Conservation (phyloP, 2,888 invertebrate genomes). For the Oscheius onirici region DNA sequence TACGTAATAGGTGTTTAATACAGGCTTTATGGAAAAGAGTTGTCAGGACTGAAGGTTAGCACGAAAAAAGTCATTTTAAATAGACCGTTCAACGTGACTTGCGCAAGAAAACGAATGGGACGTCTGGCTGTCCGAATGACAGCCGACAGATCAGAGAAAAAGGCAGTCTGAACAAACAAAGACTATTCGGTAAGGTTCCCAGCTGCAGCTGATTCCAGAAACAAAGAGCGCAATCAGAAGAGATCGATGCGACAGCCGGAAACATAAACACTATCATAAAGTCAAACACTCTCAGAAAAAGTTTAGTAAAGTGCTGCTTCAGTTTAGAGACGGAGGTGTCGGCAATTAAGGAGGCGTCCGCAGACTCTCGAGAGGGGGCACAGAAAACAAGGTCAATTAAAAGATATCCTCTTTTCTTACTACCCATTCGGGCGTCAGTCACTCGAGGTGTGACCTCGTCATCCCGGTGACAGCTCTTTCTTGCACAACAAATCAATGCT, state of each 20-base stretch:
- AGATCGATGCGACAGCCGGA: neutral
- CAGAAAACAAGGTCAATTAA: conserved; percentile 27
- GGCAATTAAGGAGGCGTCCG: conserved; percentile 10
- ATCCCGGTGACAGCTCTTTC: no score
- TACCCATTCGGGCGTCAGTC: no score
- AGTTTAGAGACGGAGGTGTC: neutral
- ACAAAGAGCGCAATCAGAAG: neutral
- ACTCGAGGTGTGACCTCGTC: neutral
- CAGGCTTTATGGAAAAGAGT: no score
- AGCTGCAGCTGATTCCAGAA: no score
- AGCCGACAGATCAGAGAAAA: no score
- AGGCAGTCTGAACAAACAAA: no score
- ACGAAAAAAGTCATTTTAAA: no score
- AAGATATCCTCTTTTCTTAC: neutral
- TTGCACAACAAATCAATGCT: neutral
- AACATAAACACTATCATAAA: conserved; percentile 5
- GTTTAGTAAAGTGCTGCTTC: neutral
- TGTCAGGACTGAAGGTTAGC: no score
- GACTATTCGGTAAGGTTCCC: no score
- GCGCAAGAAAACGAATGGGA: neutral
- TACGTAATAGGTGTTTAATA: no score
- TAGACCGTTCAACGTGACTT: no score
- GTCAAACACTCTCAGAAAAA: neutral
- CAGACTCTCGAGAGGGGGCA: neutral
- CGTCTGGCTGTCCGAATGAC: neutral